Evolutionary conservation across 2,888 invertebrate species (phyloP), one percentile per base, ranked within the genome.

Genomic region (Temnothorax rugatulus): DNA sequence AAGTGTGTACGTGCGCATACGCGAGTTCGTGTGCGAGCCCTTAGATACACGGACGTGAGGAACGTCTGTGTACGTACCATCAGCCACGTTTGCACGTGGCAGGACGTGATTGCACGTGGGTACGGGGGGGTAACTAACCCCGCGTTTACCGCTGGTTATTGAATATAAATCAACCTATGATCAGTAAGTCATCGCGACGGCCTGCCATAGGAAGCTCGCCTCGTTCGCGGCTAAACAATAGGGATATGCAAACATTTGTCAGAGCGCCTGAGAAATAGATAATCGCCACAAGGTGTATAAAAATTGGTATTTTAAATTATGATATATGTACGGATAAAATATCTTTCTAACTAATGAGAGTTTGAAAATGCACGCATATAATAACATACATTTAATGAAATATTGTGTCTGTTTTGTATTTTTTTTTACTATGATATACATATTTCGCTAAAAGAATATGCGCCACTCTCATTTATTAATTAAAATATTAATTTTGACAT

Each of bases 161-260:
- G 91, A 91, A 92, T 92, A 91, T 90, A 92, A 92, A 92, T 92
- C 92, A 90, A 88, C 68, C 83, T 85, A 79, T 84, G 88, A 90
- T 90, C 90, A 71, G 87, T 90, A 91, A 91, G 91, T 91, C 90
- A 91, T 88, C 85, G 89, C 47, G 61, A 29, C 64, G 76, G 68
- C 69, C 63, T 54, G 69, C 44, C 63, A 66, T 82, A 66, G 83
- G 59, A 89, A 89, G 86, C 87, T 86, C 66, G 38, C 57, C 47
- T 59, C 44, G 57, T 44, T 69, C 47, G 47, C 47, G 47, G 47
- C 21, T 34, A 71, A 73, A 73, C 79, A 59, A 64, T 54, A 34
- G 54, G 59, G n/a, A 9, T 47, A 38, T 11, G 71, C 38, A 38
- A 71, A 52, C 79, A 50, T 59, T 69, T 69, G 57, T 2, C 59